phyloP scores from a whole-genome alignment of 2,113 vertebrate genomes.

The Anarhynchus alexandrinus region DNA sequence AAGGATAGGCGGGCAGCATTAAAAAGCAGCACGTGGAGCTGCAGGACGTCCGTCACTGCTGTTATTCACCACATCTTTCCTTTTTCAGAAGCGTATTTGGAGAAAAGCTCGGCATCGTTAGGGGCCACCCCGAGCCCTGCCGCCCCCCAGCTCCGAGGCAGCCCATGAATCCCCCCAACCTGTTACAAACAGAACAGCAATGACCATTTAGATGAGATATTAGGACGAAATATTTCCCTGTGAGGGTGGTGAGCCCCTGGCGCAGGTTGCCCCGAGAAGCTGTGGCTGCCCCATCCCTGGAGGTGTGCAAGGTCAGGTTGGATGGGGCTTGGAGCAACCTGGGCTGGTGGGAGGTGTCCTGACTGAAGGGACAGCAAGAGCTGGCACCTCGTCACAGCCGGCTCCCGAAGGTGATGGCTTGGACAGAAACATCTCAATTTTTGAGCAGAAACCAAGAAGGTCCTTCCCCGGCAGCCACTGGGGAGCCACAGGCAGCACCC shows the following conservation, averaged over 20 bases:
- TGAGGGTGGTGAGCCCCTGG: no score
- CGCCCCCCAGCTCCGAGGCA: neutral
- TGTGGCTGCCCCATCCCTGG: no score
- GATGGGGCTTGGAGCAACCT: no score
- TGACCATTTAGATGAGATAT: neutral
- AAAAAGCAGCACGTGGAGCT: neutral
- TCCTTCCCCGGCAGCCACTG: neutral
- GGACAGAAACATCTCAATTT: neutral
- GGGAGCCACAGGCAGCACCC: neutral
- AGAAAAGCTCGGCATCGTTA: neutral
- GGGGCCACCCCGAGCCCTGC: neutral
- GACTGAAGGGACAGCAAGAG: accelerated
- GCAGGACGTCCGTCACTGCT: neutral
- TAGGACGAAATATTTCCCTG: no score
- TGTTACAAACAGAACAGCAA: neutral
- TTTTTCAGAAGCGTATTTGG: neutral
- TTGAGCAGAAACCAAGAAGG: neutral
- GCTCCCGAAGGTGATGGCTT: neutral
- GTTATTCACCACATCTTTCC: neutral
- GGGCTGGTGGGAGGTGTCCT: no score
- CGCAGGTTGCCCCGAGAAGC: no score
- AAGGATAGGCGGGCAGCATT: neutral
- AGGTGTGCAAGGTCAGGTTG: no score
- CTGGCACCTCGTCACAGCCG: accelerated
- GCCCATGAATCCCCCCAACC: neutral